Evolutionary conservation across 2,113 vertebrate species (phyloP).

Genomic region (Nibea albiflora): DNA sequence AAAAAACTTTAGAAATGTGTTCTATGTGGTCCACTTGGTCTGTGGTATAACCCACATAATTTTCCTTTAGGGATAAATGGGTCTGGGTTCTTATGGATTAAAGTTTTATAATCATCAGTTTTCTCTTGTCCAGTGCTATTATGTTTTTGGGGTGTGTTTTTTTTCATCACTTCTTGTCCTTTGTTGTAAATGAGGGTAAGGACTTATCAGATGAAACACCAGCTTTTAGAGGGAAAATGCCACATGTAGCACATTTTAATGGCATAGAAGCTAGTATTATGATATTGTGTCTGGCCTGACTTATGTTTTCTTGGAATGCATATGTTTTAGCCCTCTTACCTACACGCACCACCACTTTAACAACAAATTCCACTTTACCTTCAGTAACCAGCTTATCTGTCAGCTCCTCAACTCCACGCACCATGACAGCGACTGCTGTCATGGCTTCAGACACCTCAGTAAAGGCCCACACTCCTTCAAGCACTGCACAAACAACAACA

Average conservation of each 20-base stretch:
- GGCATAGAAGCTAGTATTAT: background rate
- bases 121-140: background rate
- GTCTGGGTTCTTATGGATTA: too few relatives aligned
- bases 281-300: background rate
- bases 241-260: background rate
- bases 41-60: too few relatives aligned
- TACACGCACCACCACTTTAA: background rate
- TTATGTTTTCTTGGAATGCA: conserved; percentile 18
- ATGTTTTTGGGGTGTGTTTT: too few relatives aligned
- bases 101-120: background rate
- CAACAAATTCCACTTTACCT: background rate
- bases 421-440: background rate
- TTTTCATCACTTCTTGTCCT: background rate
- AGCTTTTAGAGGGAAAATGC: background rate
- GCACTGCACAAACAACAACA: background rate
- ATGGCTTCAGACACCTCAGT: accelerated
- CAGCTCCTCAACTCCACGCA: conserved; percentile 17
- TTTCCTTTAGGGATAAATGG: too few relatives aligned
- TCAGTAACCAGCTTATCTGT: background rate
- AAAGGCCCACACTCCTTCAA: background rate
- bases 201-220: too few relatives aligned
- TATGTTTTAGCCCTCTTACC: background rate
- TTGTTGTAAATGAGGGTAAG: background rate
- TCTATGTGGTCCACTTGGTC: too few relatives aligned
- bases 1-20: too few relatives aligned